Percentiles rank a stretch among this genome's conserved stretches.
phyloP scores from a whole-genome alignment of 2,113 vertebrate species.

The Guaruba guarouba region DNA sequence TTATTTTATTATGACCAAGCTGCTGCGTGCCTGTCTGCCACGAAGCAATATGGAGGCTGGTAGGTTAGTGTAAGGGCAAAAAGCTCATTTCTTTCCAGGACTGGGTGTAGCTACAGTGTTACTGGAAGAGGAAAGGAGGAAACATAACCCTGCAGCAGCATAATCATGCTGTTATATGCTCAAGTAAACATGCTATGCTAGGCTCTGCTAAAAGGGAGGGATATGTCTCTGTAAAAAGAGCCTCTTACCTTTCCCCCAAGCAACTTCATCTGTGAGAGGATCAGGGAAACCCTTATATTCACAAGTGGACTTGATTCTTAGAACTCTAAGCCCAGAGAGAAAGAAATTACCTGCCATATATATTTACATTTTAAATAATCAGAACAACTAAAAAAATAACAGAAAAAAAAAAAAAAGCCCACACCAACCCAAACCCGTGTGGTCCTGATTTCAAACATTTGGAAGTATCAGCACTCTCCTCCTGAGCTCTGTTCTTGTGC shows the following conservation, averaged over 20 bases:
- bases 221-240: background rate
- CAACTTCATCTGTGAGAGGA: background rate
- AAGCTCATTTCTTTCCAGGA: background rate
- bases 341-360: background rate
- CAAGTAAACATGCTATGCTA: background rate
- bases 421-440: background rate
- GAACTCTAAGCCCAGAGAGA: background rate
- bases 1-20: background rate
- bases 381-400: background rate
- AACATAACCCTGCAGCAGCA: background rate
- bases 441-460: background rate
- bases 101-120: background rate
- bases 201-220: background rate
- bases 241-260: background rate
- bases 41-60: background rate
- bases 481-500: background rate
- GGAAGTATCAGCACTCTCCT: background rate
- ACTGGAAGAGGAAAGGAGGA: background rate
- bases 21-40: background rate
- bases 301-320: background rate
- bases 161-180: background rate
- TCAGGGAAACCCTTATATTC: background rate
- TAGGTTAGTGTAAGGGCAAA: background rate
- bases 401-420: no score
- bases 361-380: background rate